Percentiles rank a stretch among this genome's conserved stretches.
Evolutionary conservation across 2,888 invertebrate genomes (phyloP).

Genomic region (Loripinus fragilis): DNA sequence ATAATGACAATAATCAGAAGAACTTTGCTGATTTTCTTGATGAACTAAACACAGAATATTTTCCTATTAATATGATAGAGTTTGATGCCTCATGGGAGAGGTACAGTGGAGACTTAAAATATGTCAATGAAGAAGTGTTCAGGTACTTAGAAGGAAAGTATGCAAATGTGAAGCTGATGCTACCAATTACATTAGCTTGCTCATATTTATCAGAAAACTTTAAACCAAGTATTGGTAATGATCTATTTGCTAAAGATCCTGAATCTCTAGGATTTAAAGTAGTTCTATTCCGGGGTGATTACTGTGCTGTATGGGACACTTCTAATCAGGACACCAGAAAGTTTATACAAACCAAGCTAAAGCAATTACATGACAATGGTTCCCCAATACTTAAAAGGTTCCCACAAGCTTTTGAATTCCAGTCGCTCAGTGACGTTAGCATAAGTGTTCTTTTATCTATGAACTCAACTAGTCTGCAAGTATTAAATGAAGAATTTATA

Average conservation of each 20-base stretch:
- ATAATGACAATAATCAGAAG: conserved; percentile 28
- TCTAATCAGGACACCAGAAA: conserved; percentile 86
- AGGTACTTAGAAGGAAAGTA: conserved; percentile 47
- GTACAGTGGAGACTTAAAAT: conserved; percentile 90
- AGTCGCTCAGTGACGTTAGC: conserved; percentile 35
- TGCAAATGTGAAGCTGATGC: conserved; percentile 55
- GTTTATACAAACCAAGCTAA: conserved; percentile 42
- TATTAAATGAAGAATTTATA: conserved; percentile 55
- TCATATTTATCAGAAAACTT: conserved; percentile 86
- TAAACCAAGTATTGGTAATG: conserved; percentile 88
- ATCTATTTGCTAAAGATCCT: conserved; percentile 60
- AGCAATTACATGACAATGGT: conserved; percentile 39
- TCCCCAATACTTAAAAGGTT: conserved; percentile 39
- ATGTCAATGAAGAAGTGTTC: conserved; percentile 41
- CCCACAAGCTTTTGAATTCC: conserved; percentile 57
- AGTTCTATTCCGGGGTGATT: conserved; percentile 87
- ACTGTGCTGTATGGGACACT: conserved; percentile 91
- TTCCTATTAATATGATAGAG: conserved; percentile 84
- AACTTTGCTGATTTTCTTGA: conserved; percentile 53
- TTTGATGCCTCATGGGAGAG: conserved; percentile 93
- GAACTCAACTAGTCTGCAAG: conserved; percentile 44
- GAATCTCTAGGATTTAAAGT: conserved; percentile 83
- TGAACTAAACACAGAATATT: conserved; percentile 61
- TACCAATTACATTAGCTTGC: conserved; percentile 60
- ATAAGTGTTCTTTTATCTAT: conserved; percentile 70